phyloP scores from a whole-genome alignment of 2,797 vertebrate species.

The Poliocrania exsul region DNA sequence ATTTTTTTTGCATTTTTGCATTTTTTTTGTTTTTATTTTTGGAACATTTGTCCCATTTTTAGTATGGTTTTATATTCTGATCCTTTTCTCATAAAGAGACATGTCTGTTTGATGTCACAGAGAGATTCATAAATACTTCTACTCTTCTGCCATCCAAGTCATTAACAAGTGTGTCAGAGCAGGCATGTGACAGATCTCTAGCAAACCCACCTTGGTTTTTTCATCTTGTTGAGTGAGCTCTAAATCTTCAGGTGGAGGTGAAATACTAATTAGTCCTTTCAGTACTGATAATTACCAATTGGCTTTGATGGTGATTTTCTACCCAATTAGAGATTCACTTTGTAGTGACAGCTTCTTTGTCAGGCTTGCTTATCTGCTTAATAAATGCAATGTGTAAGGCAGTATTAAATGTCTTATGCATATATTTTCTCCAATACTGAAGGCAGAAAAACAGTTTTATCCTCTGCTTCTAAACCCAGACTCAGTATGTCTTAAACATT shows the following conservation, averaged over 20 bases:
- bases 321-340: background rate
- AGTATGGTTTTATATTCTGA: background rate
- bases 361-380: background rate
- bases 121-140: background rate
- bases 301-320: background rate
- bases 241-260: background rate
- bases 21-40: background rate
- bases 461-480: background rate
- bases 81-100: background rate
- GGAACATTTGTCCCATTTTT: background rate
- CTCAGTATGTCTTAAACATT: background rate
- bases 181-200: fast-evolving
- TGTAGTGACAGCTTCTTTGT: background rate
- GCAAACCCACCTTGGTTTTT: background rate
- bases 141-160: background rate
- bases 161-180: background rate
- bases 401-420: background rate
- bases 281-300: background rate
- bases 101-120: background rate
- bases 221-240: background rate
- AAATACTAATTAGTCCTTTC: background rate
- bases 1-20: background rate
- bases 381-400: background rate
- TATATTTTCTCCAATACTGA: background rate
- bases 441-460: background rate